Evolutionary conservation across 2,797 vertebrate genomes (phyloP).

Genomic region (Salmo trutta): DNA sequence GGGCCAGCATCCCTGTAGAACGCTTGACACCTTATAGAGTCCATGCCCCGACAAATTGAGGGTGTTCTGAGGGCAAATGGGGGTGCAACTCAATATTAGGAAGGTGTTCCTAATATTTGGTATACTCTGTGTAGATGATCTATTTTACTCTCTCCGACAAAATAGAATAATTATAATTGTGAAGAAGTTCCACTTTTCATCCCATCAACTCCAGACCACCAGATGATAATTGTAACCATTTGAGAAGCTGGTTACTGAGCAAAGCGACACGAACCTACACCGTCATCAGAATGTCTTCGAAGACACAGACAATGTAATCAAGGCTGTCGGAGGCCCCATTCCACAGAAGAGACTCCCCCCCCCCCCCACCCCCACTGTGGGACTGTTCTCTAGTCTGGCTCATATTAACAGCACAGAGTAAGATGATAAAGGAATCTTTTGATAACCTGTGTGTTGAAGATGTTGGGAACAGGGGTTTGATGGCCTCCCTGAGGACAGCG

Average conservation of each 20-base stretch:
- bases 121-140: slow-evolving; percentile 43
- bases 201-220: slow-evolving; percentile 32
- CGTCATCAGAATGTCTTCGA: slow-evolving; percentile 35
- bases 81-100: too few species aligned
- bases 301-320: slow-evolving; percentile 53
- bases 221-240: slow-evolving; percentile 33
- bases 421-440: slow-evolving; percentile 59
- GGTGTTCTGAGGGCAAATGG: too few species aligned
- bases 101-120: too few species aligned
- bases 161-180: slow-evolving; percentile 19
- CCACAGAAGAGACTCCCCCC: slow-evolving; percentile 44
- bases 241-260: slow-evolving; percentile 47
- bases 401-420: slow-evolving; percentile 52
- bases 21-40: too few species aligned
- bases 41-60: too few species aligned
- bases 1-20: too few species aligned
- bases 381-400: slow-evolving; percentile 48
- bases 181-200: neutral
- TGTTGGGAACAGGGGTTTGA: slow-evolving; percentile 50
- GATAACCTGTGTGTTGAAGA: slow-evolving; percentile 59
- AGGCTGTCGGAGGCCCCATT: slow-evolving; percentile 51
- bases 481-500: slow-evolving; percentile 55
- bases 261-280: slow-evolving; percentile 32
- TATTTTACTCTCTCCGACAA: slow-evolving; percentile 22
- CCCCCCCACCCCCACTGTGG: slow-evolving; percentile 49